Evolutionary conservation across 2,113 vertebrate species (phyloP).

Genomic region (Pterophyllum scalare): DNA sequence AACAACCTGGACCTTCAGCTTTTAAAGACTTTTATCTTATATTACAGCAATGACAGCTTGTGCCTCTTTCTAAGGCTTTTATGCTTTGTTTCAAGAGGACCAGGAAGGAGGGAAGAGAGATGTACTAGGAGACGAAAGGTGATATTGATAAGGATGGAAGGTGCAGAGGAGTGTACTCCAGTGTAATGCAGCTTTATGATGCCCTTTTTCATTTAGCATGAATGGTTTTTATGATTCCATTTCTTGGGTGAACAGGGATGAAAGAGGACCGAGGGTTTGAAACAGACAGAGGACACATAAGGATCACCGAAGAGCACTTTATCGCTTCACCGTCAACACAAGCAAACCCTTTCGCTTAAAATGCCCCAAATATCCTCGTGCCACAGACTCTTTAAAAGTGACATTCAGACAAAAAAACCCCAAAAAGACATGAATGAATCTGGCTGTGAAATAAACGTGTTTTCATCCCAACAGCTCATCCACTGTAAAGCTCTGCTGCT

Average conservation of each 20-base stretch:
- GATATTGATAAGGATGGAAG: slow-evolving; percentile 79
- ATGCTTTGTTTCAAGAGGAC: slow-evolving; percentile 76
- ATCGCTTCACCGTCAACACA: background rate
- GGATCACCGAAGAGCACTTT: slow-evolving; percentile 32
- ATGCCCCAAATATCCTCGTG: background rate
- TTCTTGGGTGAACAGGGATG: slow-evolving; percentile 76
- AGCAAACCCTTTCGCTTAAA: slow-evolving; percentile 23
- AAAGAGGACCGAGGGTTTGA: slow-evolving; percentile 52
- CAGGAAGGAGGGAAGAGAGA: slow-evolving; percentile 40
- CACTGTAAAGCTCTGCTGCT: background rate
- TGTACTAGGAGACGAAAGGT: slow-evolving; percentile 62
- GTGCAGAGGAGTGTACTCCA: slow-evolving; percentile 74
- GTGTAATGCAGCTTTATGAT: slow-evolving; percentile 80
- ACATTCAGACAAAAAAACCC: slow-evolving; percentile 10
- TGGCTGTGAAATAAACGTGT: slow-evolving; percentile 8
- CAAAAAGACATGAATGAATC: slow-evolving; percentile 17
- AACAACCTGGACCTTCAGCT: slow-evolving; percentile 69
- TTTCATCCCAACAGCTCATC: slow-evolving; percentile 26
- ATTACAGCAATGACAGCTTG: slow-evolving; percentile 81
- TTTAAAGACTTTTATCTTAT: slow-evolving; percentile 85
- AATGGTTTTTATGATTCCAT: slow-evolving; percentile 82
- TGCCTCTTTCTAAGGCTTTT: slow-evolving; percentile 79
- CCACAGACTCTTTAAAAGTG: slow-evolving; percentile 9
- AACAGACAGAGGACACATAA: slow-evolving; percentile 51
- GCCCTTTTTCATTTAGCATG: slow-evolving; percentile 81